Evolutionary conservation across 2,113 vertebrate species (phyloP), one percentile per base, ranked within the genome.

Genomic region (Plectropomus leopardus): DNA sequence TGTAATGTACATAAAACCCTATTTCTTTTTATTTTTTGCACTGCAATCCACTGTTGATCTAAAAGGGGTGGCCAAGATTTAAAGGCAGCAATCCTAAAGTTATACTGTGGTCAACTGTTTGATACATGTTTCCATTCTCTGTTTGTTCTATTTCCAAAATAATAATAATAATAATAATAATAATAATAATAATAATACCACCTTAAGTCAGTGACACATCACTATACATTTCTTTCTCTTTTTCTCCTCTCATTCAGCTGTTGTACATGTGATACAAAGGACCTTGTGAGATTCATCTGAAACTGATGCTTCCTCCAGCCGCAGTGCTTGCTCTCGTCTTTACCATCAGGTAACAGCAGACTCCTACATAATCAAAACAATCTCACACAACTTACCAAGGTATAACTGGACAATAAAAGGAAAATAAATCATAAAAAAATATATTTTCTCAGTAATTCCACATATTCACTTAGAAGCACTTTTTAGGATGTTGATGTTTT

Each of bases 281-380:
- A 40, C 58, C 72, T 87, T 89, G 93, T 48, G 92, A 94, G 86
- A 94, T 81, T 0, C 90, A 93, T 4, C 64, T 92, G 19, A 65
- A 77, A 44, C 80, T 92, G 69, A 95, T 93, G 92, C 89, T 92
- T 47, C 17, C 16, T 30, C 17, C 36, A 30, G 53, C 23, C 26
- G 15, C 19, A 30, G 13, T 36, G 15, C 36, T 23, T 53, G 90
- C 90, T 3, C 74, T 94, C 45, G 91, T 85, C 73, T 94, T 94
- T 13, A 60, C 80, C 32, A 60, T 78, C 32, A 93, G 93, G 92
- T 94, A 85, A 45, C 28, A 23, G 30, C 4, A 45, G 13, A n/a
- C 57, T n/a, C n/a, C n/a, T n/a, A n/a, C n/a, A n/a, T n/a, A 14
- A 10, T 26, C 24, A 26, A 44, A 28, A 21, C 16, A 45, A 0